Base-by-base conservation (phyloP, 2,797 vertebrate genomes). In the Limosa lapponica region DNA sequence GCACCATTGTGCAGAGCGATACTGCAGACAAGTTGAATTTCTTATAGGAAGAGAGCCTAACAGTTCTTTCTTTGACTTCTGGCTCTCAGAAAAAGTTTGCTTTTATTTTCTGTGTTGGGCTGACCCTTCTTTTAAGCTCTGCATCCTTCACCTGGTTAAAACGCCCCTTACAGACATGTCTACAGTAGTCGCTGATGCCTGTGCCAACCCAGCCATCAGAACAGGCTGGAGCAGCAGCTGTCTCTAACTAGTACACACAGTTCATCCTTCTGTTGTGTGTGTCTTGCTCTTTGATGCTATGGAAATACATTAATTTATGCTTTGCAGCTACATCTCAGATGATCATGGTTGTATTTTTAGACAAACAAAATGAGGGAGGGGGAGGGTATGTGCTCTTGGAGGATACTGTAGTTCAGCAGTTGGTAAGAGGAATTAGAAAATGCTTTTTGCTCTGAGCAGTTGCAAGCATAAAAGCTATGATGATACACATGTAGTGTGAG, bases 241-340 rank as follows among this genome's bases (percentile, higher is more conserved):
- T 48, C 34, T 66, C 66, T 52, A 15, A 37, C 6, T 3, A 10
- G 46, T 32, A 43, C 17, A 22, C 22, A 44, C 41, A 28, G 41
- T 41, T 70, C 0, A 0, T 32, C 67, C 57, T 65, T 51, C 75
- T 66, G 51, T 39, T 57, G 17, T 57, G 25, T 57, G 67, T 24
- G 58, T 37, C 87, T 82, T 30, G 41, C 39, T 81, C 67, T 90
- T 51, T 74, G 67, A 90, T 82, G 70, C 61, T 48, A 13, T 39
- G 57, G 46, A 82, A 91, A 91, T 62, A 30, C 25, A 74, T 54
- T 90, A 20, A 67, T 86, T 85, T 90, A 71, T 67, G 71, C 49
- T 79, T 70, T 79, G 32, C 52, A 66, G 62, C 67, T 88, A 30
- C 57, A 66, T 65, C 55, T 36, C 44, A 73, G 25, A 55, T 82